Conservation (phyloP, 1,140 invertebrate species). For the Sipha flava region DNA sequence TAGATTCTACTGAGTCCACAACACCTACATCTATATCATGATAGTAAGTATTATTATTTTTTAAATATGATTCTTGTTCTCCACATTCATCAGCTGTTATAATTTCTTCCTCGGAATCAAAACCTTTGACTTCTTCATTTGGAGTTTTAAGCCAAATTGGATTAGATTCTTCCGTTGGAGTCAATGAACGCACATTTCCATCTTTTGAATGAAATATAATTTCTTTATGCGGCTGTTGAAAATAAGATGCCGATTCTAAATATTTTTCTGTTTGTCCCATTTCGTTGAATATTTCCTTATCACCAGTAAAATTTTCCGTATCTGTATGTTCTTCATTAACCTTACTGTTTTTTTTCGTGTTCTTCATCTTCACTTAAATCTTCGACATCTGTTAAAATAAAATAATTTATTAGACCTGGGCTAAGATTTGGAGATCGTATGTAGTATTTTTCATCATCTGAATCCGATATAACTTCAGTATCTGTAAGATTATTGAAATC, state of each 20-base stretch:
- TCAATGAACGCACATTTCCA: background rate
- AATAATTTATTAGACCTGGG: background rate
- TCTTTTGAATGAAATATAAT: constrained; percentile 14
- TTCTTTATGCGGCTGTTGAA: background rate
- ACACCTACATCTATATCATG: constrained; percentile 9
- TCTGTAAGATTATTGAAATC: background rate
- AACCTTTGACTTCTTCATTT: constrained; percentile 9
- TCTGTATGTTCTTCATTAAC: background rate
- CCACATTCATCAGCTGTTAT: background rate
- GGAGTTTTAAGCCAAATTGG: constrained; percentile 1
- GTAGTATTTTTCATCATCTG: constrained; percentile 8
- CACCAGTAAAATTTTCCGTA: background rate
- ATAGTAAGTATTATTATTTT: background rate
- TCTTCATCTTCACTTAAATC: constrained; percentile 21
- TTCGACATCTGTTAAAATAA: constrained; percentile 20
- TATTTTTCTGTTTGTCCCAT: background rate
- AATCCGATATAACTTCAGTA: constrained; percentile 19
- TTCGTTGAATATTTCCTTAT: background rate
- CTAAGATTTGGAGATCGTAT: background rate
- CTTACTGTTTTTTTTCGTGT: background rate
- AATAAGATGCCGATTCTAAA: background rate
- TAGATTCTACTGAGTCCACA: background rate
- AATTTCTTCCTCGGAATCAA: constrained; percentile 18
- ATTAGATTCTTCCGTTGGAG: background rate
- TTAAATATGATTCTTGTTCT: background rate